Base-by-base conservation (phyloP, 2,797 vertebrate genomes). In the Cetoscarus ocellatus region DNA sequence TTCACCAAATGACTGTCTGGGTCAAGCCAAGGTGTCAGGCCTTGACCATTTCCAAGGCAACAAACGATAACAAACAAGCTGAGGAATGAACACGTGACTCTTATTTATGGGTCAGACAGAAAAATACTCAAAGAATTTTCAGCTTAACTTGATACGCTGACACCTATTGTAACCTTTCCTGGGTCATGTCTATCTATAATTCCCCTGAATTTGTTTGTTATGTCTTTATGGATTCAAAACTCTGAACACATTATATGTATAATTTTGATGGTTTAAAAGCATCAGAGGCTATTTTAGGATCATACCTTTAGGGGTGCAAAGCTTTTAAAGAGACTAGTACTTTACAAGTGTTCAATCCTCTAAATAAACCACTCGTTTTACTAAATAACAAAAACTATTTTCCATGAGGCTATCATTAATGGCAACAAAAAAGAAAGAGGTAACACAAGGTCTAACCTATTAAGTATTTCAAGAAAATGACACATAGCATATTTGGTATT, bases 1-100 rank as follows among this genome's bases (percentile, higher is more conserved):
- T 73, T 83, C 76, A 80, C 61, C 82, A 83, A 85, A 87, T 75
- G 63, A 76, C 83, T 75, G 86, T 86, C 76, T 83, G 84, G 82
- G 87, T 91, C 83, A 89, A 48, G 70, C 66, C 69, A 65, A 79
- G 70, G 73, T 77, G 83, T 81, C 75, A 79, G 73, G 72, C 73
- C 71, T 70, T 70, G 77, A 73, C 60, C 2, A 90, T 92, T 81
- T 86, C 90, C 86, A 88, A 57, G 86, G 87, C 80, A 89, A 89
- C 92, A 85, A 82, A 83, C 69, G 73, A 67, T 61, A 86, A 86
- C 86, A 93, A 87, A 90, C 86, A 83, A 61, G 65, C 59, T 38
- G 39, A 77, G 75, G 67, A 84, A 84, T 67, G 61, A 48, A 80
- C 74, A 82, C n/a, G 10, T 77, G 79, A 67, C 60, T 42, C 44